Evolutionary conservation across 2,113 vertebrate genomes (phyloP).

Genomic region (Melanerpes aurifrons): DNA sequence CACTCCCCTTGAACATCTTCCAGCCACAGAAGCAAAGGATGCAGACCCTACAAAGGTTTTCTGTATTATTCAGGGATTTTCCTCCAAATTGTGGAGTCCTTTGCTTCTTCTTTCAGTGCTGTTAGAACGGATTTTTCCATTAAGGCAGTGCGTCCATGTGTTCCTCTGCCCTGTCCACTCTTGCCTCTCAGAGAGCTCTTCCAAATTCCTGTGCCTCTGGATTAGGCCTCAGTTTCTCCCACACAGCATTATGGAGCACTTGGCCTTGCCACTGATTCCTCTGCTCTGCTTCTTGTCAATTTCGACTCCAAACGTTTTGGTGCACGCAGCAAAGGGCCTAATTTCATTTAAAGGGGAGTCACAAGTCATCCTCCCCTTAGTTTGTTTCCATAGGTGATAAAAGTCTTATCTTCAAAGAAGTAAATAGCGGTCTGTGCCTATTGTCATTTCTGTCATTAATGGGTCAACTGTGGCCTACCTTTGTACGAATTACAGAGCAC

Average conservation of each 20-base stretch:
- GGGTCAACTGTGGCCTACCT: background rate
- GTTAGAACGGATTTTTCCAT: background rate
- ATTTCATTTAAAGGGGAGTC: background rate
- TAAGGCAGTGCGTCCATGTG: fast-evolving
- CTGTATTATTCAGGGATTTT: background rate
- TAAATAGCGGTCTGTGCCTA: background rate
- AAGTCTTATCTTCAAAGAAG: background rate
- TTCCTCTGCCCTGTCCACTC: background rate
- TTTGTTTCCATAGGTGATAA: background rate
- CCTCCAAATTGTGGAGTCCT: background rate
- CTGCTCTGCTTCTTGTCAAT: background rate
- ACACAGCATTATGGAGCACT: background rate
- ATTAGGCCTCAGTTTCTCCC: background rate
- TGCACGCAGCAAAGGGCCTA: background rate
- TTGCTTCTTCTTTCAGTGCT: background rate
- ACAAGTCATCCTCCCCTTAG: background rate
- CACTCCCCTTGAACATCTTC: background rate
- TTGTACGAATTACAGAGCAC: background rate
- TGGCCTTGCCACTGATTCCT: background rate
- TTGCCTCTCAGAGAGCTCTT: background rate
- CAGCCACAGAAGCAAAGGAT: background rate
- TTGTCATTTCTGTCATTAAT: background rate
- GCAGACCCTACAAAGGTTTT: background rate
- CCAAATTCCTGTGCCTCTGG: fast-evolving
- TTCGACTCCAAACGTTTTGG: background rate